Percentiles rank a stretch among this genome's conserved stretches.
Evolutionary conservation across 2,113 vertebrate species (phyloP).

Genomic region (Tyto alba): DNA sequence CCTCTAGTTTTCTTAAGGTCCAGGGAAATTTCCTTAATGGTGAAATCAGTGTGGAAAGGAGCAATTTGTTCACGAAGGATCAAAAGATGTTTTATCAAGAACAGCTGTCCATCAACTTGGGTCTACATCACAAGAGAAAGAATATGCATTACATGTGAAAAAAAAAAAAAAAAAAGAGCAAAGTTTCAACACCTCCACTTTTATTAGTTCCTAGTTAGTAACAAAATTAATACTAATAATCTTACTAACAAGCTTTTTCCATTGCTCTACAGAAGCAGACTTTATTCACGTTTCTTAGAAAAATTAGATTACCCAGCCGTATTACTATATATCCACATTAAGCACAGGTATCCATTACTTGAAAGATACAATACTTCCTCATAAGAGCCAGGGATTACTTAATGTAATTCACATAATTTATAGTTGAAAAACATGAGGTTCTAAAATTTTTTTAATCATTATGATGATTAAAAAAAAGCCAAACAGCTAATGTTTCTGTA

Average conservation of each 20-base stretch:
- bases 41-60: conserved; percentile 98
- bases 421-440: not conserved
- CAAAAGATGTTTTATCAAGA: conserved; percentile 99
- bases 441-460: not conserved
- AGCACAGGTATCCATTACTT: not conserved
- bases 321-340: not conserved
- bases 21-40: conserved; percentile 99
- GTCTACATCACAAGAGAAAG: conserved; percentile 80
- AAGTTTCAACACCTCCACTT: not conserved
- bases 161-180: not conserved
- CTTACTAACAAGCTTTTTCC: not conserved
- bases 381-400: not conserved
- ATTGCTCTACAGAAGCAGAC: not conserved
- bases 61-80: conserved; percentile 99
- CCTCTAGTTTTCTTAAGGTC: conserved; percentile 99
- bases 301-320: not conserved
- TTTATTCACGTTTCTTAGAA: not conserved
- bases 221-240: not conserved
- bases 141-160: not conserved
- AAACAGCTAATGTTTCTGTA: not conserved
- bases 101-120: conserved; percentile 93
- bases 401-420: not conserved
- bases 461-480: not conserved
- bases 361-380: not conserved
- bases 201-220: not conserved